A percentile compares a stretch with the other conserved stretches of the same genome.
Conservation (phyloP, 2,113 vertebrate species). For the Meles meles region DNA sequence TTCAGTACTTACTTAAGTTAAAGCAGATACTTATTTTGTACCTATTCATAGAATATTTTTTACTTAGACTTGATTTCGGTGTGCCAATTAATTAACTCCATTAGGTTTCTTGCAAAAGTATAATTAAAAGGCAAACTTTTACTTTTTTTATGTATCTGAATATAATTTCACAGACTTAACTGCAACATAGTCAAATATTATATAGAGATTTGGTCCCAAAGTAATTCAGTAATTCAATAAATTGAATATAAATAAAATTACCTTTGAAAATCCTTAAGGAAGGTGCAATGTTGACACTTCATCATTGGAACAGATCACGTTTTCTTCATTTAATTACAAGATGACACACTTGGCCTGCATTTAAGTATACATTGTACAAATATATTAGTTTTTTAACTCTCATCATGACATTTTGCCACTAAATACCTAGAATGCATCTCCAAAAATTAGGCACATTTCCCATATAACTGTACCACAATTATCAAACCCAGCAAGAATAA, state of each 20-base stretch:
- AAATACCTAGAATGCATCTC: neutral
- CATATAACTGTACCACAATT: neutral
- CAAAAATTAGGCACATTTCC: neutral
- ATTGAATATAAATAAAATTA: neutral
- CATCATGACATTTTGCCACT: neutral
- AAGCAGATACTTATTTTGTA: slow-evolving; percentile 18
- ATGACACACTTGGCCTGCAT: neutral
- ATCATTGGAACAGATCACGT: neutral
- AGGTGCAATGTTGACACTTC: neutral
- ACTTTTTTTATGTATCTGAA: neutral
- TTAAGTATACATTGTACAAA: neutral
- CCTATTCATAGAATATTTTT: neutral
- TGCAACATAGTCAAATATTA: neutral
- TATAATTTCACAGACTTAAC: neutral
- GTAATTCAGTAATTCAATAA: neutral
- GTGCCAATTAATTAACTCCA: neutral
- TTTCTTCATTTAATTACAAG: neutral
- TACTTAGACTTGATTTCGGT: neutral
- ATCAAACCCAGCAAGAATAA: neutral
- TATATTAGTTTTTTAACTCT: neutral
- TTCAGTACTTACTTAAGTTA: neutral
- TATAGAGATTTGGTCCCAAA: neutral
- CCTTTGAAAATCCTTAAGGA: neutral
- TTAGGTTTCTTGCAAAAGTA: slow-evolving; percentile 22
- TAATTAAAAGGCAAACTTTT: neutral